Percentiles rank a stretch among this genome's conserved stretches.
phyloP scores from a whole-genome alignment of 2,113 vertebrate species.

The Scartelaos histophorus region DNA sequence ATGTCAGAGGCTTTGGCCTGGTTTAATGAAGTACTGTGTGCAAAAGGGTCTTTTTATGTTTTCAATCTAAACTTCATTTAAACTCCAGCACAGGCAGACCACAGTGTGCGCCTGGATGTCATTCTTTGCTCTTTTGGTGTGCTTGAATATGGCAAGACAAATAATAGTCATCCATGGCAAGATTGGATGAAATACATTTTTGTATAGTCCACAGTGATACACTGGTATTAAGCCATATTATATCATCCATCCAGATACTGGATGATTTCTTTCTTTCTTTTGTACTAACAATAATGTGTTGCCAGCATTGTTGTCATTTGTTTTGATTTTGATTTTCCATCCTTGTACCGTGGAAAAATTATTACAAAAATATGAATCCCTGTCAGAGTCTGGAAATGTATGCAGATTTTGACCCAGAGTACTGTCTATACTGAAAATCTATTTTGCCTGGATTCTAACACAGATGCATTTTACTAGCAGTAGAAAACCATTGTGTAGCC shows the following conservation, averaged over 20 bases:
- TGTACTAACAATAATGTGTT: not conserved
- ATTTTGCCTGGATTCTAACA: not conserved
- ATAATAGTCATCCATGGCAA: not conserved
- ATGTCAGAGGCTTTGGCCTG: slow-evolving; percentile 10
- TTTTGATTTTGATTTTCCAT: not conserved
- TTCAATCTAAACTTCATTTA: slow-evolving; percentile 9
- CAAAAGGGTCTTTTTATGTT: not conserved
- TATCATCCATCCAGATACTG: no score
- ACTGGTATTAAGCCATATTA: not conserved
- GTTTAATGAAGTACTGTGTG: slow-evolving; percentile 6
- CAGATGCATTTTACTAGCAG: not conserved
- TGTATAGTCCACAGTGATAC: not conserved
- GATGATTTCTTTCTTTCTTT: no score
- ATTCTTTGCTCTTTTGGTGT: not conserved
- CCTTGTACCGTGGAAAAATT: not conserved
- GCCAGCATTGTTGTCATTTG: not conserved
- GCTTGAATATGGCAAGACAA: not conserved
- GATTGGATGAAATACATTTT: not conserved
- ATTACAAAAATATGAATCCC: not conserved
- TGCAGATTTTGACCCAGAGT: not conserved
- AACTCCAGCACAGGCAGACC: slow-evolving; percentile 9
- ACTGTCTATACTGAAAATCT: not conserved
- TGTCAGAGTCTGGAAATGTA: not conserved
- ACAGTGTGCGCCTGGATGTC: slow-evolving; percentile 10
- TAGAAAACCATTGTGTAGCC: slow-evolving; percentile 33